Conservation (phyloP, 2,888 invertebrate genomes). For the Sinhomidia bicolor region DNA sequence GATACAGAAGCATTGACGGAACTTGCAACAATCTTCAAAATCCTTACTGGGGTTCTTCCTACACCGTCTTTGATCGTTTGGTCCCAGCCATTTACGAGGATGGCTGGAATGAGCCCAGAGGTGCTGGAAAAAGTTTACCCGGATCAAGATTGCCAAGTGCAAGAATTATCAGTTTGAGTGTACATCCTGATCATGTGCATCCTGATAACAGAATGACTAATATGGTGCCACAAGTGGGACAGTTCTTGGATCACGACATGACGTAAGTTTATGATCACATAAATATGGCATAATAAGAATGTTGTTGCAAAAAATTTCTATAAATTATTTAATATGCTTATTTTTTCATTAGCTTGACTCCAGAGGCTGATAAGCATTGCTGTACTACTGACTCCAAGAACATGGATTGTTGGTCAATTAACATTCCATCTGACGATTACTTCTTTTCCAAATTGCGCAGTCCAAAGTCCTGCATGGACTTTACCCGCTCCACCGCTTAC, state of each 20-base stretch:
- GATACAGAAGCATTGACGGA: slow-evolving; percentile 76
- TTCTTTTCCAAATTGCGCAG: slow-evolving; percentile 74
- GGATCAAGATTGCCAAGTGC: slow-evolving; percentile 78
- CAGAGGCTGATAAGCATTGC: slow-evolving; percentile 75
- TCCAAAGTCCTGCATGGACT: slow-evolving; percentile 76
- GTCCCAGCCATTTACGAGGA: slow-evolving; percentile 79
- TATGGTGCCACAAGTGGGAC: slow-evolving; percentile 80
- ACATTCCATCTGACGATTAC: slow-evolving; percentile 73
- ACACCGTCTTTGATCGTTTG: slow-evolving; percentile 78
- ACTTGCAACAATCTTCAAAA: slow-evolving; percentile 77
- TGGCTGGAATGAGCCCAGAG: slow-evolving; percentile 79
- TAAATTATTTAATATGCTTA: not conserved
- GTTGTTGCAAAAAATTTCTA: not conserved
- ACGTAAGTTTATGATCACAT: slow-evolving; percentile 67
- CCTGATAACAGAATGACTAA: slow-evolving; percentile 79
- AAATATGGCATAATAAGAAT: not conserved
- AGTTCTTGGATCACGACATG: slow-evolving; percentile 79
- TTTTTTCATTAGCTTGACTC: slow-evolving; percentile 64
- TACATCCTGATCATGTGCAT: slow-evolving; percentile 78
- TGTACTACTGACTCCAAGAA: slow-evolving; percentile 68
- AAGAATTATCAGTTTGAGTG: slow-evolving; percentile 77
- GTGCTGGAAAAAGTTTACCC: slow-evolving; percentile 77
- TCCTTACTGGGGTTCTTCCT: slow-evolving; percentile 77
- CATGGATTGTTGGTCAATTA: slow-evolving; percentile 76
- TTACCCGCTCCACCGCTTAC: slow-evolving; percentile 77